A percentile compares a stretch with the other conserved stretches of the same genome.
phyloP scores from a whole-genome alignment of 2,888 invertebrate species.

The Caenorhabditis panamensis region DNA sequence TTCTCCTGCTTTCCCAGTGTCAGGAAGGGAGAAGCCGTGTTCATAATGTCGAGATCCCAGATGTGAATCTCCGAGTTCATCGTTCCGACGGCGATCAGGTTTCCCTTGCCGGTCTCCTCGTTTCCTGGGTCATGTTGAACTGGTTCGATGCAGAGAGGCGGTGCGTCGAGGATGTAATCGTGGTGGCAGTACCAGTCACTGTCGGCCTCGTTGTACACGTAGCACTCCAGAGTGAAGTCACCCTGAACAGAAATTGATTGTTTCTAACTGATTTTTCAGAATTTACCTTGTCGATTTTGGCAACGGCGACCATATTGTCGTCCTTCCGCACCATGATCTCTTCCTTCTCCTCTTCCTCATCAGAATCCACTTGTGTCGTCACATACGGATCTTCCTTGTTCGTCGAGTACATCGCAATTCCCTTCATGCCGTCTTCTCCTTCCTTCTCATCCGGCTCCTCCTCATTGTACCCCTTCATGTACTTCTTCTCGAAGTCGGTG shows the following conservation, averaged over 20 bases:
- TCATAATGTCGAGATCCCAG: conserved; percentile 97
- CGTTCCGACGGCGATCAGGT: conserved; percentile 92
- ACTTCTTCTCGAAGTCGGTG: conserved; percentile 64
- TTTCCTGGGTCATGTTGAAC: conserved; percentile 90
- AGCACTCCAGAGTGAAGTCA: conserved; percentile 74
- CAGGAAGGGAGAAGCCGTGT: conserved; percentile 91
- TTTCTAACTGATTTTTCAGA: not conserved
- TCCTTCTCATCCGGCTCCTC: conserved; percentile 23
- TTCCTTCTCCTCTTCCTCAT: conserved; percentile 84
- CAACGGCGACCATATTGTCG: conserved; percentile 92
- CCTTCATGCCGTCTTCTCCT: conserved; percentile 68
- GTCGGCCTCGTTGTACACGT: conserved; percentile 92
- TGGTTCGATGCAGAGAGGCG: conserved; percentile 94
- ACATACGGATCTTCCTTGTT: conserved; percentile 78
- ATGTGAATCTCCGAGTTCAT: conserved; percentile 94
- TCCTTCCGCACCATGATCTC: conserved; percentile 91
- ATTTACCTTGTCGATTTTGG: conserved; percentile 89
- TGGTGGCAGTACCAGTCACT: conserved; percentile 91
- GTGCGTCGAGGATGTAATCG: conserved; percentile 91
- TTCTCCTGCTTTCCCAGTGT: conserved; percentile 83
- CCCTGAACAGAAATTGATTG: conserved; percentile 64
- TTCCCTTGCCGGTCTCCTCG: conserved; percentile 84
- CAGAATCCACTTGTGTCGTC: conserved; percentile 73
- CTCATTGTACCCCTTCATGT: conserved; percentile 66
- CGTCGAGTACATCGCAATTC: conserved; percentile 74